Evolutionary conservation across 1,140 invertebrate species (phyloP), one percentile per base, ranked within the genome.

Genomic region (Atta colombica): DNA sequence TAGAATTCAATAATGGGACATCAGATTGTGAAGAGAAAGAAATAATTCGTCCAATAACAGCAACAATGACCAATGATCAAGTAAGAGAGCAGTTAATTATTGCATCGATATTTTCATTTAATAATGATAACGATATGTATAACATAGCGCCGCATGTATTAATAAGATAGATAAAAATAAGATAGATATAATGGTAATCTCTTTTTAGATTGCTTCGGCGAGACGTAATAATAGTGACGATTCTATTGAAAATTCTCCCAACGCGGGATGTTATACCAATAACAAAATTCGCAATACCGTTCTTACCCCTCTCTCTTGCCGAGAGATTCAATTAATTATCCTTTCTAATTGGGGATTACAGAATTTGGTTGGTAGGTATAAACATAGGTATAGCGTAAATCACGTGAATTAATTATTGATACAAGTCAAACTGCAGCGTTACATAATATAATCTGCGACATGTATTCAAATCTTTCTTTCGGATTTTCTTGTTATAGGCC

Each of bases 311-410:
- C 74, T 93, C 93, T 89, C 88, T 16, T 93, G 89, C 55, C 96
- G 93, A 92, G 95, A 94, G 89, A 94, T 96, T 51, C 96, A 96
- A 93, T 91, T 96, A 14, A 95, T 95, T 55, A 94, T 96, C 53
- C 94, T 96, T 91, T 96, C 95, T 0, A 97, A 96, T 88, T 97
- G 96, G 96, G 96, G 96, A 80, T 96, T 96, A 80, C 92, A 94
- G 18, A 91, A 95, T 89, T 90, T 96, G 21, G 96, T 96, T 87
- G 96, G 96, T 92, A 75, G 2, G 28, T 31, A 31, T 31, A 31
- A 31, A 3, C 28, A 2, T 31, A 31, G 91, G 74, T 45, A 60
- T 45, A 25, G 10, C 18, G 49, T 51, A 51, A 51, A 51, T 51
- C 3, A 14, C 49, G 1, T 51, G 0, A 51, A 16, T 51, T 51